Percentiles rank a stretch among this genome's conserved stretches.
These are phyloP conservation scores for Cylindroiulus punctatus DNA, from an alignment of 2,888 invertebrate genomes.

Conservation along the genomic window DNA sequence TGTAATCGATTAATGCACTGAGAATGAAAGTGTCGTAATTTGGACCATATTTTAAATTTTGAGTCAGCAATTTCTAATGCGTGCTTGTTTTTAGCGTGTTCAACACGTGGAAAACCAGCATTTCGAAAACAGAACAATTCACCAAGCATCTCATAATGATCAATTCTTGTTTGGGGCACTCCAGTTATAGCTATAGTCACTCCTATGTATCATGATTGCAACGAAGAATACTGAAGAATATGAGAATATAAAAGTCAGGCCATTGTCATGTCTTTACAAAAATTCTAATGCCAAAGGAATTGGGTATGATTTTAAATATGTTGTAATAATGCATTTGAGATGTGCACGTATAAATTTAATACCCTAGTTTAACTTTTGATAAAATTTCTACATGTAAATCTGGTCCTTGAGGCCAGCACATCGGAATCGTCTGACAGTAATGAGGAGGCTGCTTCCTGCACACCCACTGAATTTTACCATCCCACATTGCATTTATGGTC, in stretches of 20 bases:
- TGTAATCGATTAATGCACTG: too few relatives aligned
- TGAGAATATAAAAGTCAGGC: neutral
- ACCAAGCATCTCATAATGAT: neutral
- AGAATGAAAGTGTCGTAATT: neutral
- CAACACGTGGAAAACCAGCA: neutral
- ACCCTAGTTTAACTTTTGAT: neutral
- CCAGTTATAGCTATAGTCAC: neutral
- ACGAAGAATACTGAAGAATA: neutral
- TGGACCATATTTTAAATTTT: neutral
- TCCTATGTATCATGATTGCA: neutral
- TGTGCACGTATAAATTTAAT: slow-evolving; percentile 1
- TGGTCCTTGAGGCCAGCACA: neutral
- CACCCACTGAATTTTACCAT: slow-evolving; percentile 4
- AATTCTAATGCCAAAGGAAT: neutral
- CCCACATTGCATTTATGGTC: neutral
- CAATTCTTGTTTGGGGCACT: slow-evolving; percentile 42
- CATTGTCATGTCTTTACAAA: neutral
- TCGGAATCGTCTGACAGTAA: neutral
- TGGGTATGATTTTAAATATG: neutral
- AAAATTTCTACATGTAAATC: neutral
- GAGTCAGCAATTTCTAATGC: neutral
- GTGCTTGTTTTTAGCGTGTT: neutral
- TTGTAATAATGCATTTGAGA: neutral
- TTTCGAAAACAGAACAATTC: slow-evolving; percentile 10
- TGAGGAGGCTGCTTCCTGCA: slow-evolving; percentile 34